Evolutionary conservation across 2,113 vertebrate genomes (phyloP).

Genomic region (Willisornis vidua): DNA sequence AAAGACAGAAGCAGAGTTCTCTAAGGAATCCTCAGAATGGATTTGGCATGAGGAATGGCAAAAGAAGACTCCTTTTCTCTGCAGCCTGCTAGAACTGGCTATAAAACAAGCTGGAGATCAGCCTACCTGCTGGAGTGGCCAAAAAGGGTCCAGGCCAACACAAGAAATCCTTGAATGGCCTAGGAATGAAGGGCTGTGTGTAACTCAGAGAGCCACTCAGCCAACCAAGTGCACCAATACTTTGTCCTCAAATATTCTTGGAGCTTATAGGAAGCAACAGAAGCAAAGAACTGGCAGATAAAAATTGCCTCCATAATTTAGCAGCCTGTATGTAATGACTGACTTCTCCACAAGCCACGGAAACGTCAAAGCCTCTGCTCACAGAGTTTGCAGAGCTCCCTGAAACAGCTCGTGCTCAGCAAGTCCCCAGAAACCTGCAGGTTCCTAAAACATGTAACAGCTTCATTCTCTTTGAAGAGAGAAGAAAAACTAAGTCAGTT

Average conservation of each 20-base stretch:
- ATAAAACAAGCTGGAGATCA: not conserved
- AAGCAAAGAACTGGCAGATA: constrained; percentile 5
- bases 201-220: not conserved
- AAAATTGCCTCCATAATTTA: constrained; percentile 25
- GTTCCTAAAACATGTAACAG: not conserved
- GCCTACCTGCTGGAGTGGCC: not conserved
- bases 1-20: not conserved
- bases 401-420: not conserved
- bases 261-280: not conserved
- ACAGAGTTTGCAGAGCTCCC: not conserved
- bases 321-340: not conserved
- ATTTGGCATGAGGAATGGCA: fast-evolving
- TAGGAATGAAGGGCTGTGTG: not conserved
- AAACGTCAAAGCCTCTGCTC: not conserved
- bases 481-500: not conserved
- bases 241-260: not conserved
- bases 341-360: not conserved
- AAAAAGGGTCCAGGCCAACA: not conserved
- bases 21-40: not conserved
- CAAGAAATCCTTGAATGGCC: not conserved
- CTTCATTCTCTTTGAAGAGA: not conserved
- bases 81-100: not conserved
- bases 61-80: not conserved
- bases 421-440: not conserved
- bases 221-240: not conserved